These are phyloP conservation scores for Syrista parreyssii DNA, from an alignment of 2,888 invertebrate genomes.

Conservation along the genomic window DNA sequence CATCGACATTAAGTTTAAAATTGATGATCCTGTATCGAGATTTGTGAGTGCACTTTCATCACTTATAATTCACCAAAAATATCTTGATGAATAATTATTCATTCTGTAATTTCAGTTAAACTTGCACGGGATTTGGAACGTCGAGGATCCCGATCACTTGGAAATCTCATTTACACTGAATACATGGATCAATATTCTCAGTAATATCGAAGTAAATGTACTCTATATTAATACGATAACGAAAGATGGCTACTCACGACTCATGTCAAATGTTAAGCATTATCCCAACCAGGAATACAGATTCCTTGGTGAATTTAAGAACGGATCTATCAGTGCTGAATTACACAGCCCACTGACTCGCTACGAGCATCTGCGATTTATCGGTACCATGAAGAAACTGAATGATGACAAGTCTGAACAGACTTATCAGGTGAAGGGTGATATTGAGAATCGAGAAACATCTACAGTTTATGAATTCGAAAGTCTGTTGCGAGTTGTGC, in stretches of 20 bases:
- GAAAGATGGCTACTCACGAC: constrained; percentile 35
- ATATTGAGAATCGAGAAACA: constrained; percentile 38
- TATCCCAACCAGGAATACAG: constrained; percentile 41
- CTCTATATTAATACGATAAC: constrained; percentile 45
- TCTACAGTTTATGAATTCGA: constrained; percentile 27
- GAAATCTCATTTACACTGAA: constrained; percentile 52
- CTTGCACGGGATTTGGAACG: constrained; percentile 57
- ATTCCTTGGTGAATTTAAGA: constrained; percentile 37
- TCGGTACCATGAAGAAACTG: constrained; percentile 39
- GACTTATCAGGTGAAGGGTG: constrained; percentile 41
- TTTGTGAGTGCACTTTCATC: constrained; percentile 31
- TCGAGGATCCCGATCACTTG: constrained; percentile 47
- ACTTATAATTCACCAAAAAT: not conserved
- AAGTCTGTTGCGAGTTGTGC: constrained; percentile 20
- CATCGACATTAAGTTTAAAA: constrained; percentile 73
- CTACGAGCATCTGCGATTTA: constrained; percentile 40
- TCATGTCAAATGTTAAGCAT: constrained; percentile 42
- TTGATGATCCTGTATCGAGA: constrained; percentile 64
- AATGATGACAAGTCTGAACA: constrained; percentile 7
- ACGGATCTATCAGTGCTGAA: constrained; percentile 34
- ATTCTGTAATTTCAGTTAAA: constrained; percentile 41
- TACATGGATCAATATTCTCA: constrained; percentile 61
- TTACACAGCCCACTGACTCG: constrained; percentile 37
- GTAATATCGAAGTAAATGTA: constrained; percentile 49
- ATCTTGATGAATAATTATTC: not conserved